Percentiles rank a stretch among this genome's conserved stretches.
Conservation (phyloP, 2,113 vertebrate species). For the Vulpes ferrilata region DNA sequence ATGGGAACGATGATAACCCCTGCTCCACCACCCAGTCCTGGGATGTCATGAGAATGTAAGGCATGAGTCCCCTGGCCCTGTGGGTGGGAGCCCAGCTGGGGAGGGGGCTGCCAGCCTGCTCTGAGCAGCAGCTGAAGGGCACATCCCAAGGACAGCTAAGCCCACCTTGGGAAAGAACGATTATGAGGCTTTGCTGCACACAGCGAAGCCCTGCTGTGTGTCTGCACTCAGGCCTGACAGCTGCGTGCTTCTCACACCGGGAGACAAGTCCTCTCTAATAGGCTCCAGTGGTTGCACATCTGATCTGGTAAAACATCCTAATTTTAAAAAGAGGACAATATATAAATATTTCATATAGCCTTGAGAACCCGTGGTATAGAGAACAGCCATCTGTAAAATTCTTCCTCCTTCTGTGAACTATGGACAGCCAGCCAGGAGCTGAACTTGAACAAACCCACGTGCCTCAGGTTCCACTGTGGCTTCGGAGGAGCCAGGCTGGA, state of each 20-base stretch:
- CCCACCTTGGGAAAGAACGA: not conserved
- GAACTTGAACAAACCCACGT: not conserved
- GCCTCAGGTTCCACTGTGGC: not conserved
- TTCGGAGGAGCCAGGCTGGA: not conserved
- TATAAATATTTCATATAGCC: not conserved
- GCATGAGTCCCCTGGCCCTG: fast-evolving
- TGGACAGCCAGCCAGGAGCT: not conserved
- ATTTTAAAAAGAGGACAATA: not conserved
- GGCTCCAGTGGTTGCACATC: not conserved
- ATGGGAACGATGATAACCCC: fast-evolving
- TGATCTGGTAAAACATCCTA: not conserved
- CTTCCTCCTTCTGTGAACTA: not conserved
- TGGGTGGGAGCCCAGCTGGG: too few species aligned
- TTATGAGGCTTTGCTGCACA: too few species aligned
- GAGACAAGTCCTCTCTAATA: not conserved
- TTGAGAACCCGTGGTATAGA: not conserved
- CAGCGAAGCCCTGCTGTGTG: not conserved
- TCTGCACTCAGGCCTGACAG: not conserved
- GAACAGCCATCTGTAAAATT: not conserved
- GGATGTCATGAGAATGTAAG: not conserved
- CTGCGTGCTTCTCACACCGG: not conserved
- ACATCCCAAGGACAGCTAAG: not conserved
- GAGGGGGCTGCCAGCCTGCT: not conserved
- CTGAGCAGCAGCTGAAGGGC: fast-evolving
- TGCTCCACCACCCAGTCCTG: fast-evolving